Conservation (phyloP, 2,797 vertebrate genomes). For the Spheniscus humboldti region DNA sequence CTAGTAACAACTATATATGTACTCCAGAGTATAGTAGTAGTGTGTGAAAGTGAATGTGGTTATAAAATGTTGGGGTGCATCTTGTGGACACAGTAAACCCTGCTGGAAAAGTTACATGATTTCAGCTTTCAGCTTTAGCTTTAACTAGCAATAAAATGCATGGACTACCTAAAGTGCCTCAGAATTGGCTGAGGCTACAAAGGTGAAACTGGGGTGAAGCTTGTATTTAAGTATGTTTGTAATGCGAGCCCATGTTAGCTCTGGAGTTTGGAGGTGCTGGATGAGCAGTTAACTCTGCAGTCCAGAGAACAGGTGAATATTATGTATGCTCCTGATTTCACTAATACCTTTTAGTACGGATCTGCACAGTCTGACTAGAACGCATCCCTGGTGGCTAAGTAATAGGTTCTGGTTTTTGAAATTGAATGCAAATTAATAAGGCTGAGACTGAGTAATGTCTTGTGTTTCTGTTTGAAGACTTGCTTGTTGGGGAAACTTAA, state of each 20-base stretch:
- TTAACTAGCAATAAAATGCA: background rate
- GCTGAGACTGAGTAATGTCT: background rate
- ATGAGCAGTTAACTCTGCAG: background rate
- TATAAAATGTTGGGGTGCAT: background rate
- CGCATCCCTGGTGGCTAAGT: background rate
- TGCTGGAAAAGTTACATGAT: background rate
- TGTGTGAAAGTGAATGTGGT: background rate
- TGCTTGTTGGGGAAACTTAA: background rate
- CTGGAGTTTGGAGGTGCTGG: background rate
- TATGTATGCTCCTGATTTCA: background rate
- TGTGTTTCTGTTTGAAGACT: background rate
- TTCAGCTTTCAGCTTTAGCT: background rate
- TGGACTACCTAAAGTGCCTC: background rate
- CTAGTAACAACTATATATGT: background rate
- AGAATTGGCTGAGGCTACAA: background rate
- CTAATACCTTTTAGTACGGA: background rate
- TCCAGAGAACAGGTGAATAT: background rate
- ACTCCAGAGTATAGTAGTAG: background rate
- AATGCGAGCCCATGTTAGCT: background rate
- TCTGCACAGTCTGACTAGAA: background rate
- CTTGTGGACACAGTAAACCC: background rate
- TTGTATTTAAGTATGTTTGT: background rate
- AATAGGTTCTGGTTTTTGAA: background rate
- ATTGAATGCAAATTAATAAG: background rate
- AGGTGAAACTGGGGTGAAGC: background rate